Evolutionary conservation across 2,797 vertebrate species (phyloP), one percentile per base, ranked within the genome.

Genomic region (Sebastes itinus): DNA sequence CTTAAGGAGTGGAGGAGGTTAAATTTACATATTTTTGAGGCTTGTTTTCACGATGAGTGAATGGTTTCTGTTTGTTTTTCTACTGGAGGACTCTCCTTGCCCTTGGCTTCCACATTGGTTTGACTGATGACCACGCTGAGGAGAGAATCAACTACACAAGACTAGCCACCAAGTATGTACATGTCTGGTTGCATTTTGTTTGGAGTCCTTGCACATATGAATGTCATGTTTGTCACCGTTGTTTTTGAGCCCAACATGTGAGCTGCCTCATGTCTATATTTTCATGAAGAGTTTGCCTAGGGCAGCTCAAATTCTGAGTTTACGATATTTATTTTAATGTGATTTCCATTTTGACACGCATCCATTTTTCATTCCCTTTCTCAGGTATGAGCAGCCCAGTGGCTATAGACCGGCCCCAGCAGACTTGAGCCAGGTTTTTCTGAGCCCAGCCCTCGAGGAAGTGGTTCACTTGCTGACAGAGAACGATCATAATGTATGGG

Each of bases 401-500:
- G 97, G 97, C 5, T 99, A 98, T 73, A 97, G 96, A 63, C 98
- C 98, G 27, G 96, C 97, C 28, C 98, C 98, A 0, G 93, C 98
- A 87, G 97, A 99, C 92, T 87, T 97, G 89, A 97, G 96, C 83
- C 95, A 95, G 65, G 94, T 98, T 75, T 94, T 94, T 80, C 92
- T 99, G 78, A 98, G 93, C 13, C 85, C 95, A 1, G 92, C 95
- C 52, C 97, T 98, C 75, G 95, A 98, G 85, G 96, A 96, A 7
- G 95, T 97, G 91, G 96, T 98, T 75, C 95, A 97, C 87, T 91
- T 97, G 72, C 79, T 99, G 83, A 97, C 98, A 25, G 97, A 99
- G 89, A 99, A 99, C 11, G 96, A 97, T 35, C 98, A 99, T 88
- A 98, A 98, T 2, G 95, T 97, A 20, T 99, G 98, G 98, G 97